These are phyloP conservation scores for Lordiphosa andalusiaca DNA, from an alignment of 2,888 invertebrate genomes.

Conservation along the genomic window DNA sequence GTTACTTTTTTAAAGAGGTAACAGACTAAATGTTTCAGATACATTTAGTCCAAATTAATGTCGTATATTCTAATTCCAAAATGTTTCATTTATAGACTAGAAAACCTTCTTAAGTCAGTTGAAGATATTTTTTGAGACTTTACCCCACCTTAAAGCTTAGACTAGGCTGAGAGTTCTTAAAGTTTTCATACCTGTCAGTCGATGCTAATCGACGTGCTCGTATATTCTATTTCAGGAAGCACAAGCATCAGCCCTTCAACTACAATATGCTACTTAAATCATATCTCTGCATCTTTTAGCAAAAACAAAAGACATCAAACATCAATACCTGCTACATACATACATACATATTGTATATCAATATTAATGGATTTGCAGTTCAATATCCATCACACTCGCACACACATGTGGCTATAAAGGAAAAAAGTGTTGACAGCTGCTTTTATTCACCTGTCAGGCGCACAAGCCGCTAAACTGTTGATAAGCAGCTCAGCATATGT, in stretches of 20 bases:
- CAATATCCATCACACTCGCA: constrained; percentile 12
- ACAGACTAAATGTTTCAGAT: no score
- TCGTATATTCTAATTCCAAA: no score
- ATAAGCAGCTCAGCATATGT: constrained; percentile 46
- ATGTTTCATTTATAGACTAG: no score
- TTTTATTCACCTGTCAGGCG: constrained; percentile 75
- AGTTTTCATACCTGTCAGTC: no score
- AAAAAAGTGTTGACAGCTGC: constrained; percentile 70
- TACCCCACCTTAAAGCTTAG: no score
- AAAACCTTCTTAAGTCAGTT: no score
- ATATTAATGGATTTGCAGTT: constrained; percentile 61
- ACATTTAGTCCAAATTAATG: no score
- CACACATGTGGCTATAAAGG: constrained; percentile 21
- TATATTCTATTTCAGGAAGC: neutral
- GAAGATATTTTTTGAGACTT: no score
- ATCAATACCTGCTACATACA: constrained; percentile 48
- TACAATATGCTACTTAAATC: constrained; percentile 15
- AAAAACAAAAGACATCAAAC: constrained; percentile 24
- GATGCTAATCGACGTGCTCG: no score
- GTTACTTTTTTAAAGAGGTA: no score
- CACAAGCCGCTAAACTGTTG: constrained; percentile 73
- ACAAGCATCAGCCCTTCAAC: constrained; percentile 29
- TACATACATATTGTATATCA: constrained; percentile 22
- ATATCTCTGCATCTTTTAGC: constrained; percentile 18
- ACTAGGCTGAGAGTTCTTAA: no score